Base-by-base conservation (phyloP, 2,113 vertebrate genomes). In the Paedocypris sp. region DNA sequence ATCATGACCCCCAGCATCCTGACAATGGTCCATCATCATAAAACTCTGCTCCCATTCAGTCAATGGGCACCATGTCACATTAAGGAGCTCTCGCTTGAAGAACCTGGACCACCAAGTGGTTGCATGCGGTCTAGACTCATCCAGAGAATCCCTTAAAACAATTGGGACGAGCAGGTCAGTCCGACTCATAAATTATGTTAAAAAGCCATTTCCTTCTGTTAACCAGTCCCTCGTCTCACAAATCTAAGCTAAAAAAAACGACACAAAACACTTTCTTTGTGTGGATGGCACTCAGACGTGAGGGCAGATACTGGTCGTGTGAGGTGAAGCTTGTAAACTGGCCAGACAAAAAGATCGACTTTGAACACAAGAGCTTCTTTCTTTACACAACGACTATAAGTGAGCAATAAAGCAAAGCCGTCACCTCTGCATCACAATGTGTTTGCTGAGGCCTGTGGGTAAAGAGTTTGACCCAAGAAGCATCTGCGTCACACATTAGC, bases 81-180 rank as follows among this genome's bases (percentile, higher is more conserved):
- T 66, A 53, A 22, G 58, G 41, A 29, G 31, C 63, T 48, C 47
- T 68, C 18, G 35, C 51, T 68, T 66, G 67, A 77, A 72, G 66
- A 68, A 73, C 59, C 59, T 59, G 68, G 69, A 77, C 73, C 75
- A 75, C 75, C 73, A 70, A 73, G 71, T 15, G 50, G 60, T 13
- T 33, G 11, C 35, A 51, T 19, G 25, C 15, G 41, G n/a, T 25
- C 48, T 22, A 31, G 42, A 35, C 12, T 23, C 33, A 35, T 19
- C 49, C 2, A 23, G 38, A 41, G 35, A 39, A 65, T 39, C 49
- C 45, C 28, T 25, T 19, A 57, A 50, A 38, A 73, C 56, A 69
- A 49, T 32, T 26, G 20, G n/a, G 62, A 54, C 38, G 61, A 61
- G 39, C 46, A 52, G 62, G 9, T 26, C 69, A 60, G 63, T 58